A percentile compares a stretch with the other conserved stretches of the same genome.
These are phyloP conservation scores for Oryzias curvinotus DNA, from an alignment of 2,113 vertebrate species.

Conservation along the genomic window DNA sequence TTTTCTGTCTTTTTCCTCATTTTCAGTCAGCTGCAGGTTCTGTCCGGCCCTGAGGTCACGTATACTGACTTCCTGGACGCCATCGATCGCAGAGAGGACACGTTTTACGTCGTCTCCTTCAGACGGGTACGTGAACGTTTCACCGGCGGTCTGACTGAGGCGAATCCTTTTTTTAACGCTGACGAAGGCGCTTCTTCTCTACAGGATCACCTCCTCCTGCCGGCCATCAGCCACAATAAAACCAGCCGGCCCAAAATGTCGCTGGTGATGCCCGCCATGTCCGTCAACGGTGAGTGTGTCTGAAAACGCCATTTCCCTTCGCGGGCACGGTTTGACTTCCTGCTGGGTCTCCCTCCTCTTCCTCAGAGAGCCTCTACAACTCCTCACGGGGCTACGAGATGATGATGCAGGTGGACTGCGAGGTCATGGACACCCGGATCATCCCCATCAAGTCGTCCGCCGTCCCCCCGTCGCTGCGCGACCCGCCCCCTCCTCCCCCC, in stretches of 20 bases:
- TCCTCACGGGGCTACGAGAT: constrained; percentile 84
- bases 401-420: constrained; percentile 96
- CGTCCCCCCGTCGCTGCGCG: constrained; percentile 85
- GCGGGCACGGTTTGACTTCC: neutral
- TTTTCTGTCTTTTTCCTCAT: neutral
- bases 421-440: constrained; percentile 93
- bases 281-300: constrained; percentile 82
- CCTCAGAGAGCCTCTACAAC: constrained; percentile 84
- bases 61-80: constrained; percentile 90
- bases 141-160: neutral
- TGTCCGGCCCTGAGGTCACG: constrained; percentile 82
- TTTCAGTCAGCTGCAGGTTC: constrained; percentile 84
- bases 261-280: constrained; percentile 92
- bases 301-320: no score
- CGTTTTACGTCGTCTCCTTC: constrained; percentile 92
- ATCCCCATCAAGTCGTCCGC: constrained; percentile 91
- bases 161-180: neutral
- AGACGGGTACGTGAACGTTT: constrained; percentile 76
- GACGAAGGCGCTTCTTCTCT: no score
- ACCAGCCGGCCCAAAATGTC: constrained; percentile 91
- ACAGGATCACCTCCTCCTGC: constrained; percentile 88
- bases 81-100: constrained; percentile 89
- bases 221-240: constrained; percentile 93
- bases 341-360: neutral
- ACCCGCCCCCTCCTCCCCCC: constrained; percentile 57